These are phyloP conservation scores for Macrosoma leucophasiata DNA, from an alignment of 2,888 invertebrate genomes.

Conservation along the genomic window DNA sequence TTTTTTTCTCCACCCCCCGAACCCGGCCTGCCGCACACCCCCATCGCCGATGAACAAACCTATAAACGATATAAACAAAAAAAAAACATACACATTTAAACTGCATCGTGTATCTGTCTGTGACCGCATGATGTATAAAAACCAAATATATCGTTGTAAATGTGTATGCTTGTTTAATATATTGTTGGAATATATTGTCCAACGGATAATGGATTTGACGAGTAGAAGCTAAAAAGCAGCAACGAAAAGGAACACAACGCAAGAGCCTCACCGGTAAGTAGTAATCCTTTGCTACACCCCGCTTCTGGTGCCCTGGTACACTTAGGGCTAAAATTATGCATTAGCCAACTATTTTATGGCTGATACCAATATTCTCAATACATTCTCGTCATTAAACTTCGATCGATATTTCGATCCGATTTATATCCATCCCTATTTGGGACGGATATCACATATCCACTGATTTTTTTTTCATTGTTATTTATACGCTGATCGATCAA, in stretches of 20 bases:
- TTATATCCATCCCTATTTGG: no score
- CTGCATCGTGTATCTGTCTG: conserved; percentile 71
- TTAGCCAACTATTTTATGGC: no score
- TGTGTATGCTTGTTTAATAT: conserved; percentile 59
- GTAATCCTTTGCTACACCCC: conserved; percentile 61
- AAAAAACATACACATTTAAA: conserved; percentile 61
- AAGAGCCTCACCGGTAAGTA: conserved; percentile 93
- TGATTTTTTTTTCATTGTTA: no score
- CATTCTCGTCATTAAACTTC: no score
- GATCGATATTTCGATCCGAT: no score
- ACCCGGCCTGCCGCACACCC: conserved; percentile 72
- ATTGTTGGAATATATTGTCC: conserved; percentile 34
- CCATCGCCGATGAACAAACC: conserved; percentile 64
- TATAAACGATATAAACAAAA: conserved; percentile 30
- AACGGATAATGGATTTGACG: conserved; percentile 46
- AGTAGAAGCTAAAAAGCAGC: conserved; percentile 96
- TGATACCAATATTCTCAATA: no score
- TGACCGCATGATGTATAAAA: conserved; percentile 72
- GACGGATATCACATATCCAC: no score
- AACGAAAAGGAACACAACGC: conserved; percentile 81
- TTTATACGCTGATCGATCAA: no score
- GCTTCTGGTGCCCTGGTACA: conserved; percentile 51
- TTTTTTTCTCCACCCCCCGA: conserved; percentile 66
- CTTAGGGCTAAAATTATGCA: conserved; percentile 41
- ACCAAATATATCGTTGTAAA: conserved; percentile 51